These are phyloP conservation scores for Semotilus atromaculatus DNA, from an alignment of 2,797 vertebrate species.

Conservation along the genomic window DNA sequence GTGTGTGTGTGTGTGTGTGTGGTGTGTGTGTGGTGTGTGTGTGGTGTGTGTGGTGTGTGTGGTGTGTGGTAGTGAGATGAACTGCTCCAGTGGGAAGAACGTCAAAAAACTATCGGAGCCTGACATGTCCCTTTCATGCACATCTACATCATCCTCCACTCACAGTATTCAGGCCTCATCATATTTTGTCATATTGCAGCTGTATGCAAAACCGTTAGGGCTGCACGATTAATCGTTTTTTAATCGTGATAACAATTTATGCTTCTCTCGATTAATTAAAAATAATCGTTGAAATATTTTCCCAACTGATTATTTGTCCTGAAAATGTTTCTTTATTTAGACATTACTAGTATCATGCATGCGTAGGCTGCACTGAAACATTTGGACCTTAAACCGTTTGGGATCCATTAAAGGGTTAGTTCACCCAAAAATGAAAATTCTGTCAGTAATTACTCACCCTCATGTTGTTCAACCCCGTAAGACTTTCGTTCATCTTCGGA, in stretches of 20 bases:
- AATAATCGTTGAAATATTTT: not conserved
- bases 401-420: no score
- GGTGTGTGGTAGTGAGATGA: conserved; percentile 4
- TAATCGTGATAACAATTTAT: not conserved
- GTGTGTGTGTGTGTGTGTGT: no score
- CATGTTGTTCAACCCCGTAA: no score
- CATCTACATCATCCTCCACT: conserved; percentile 50
- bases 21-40: not conserved
- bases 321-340: no score
- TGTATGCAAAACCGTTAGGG: not conserved
- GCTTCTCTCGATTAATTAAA: not conserved
- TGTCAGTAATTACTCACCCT: no score
- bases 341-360: not conserved
- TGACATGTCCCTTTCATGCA: conserved; percentile 56
- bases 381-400: no score
- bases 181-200: not conserved
- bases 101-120: conserved; percentile 58
- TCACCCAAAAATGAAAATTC: no score
- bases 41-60: not conserved
- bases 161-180: not conserved
- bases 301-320: not conserved
- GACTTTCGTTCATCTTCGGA: no score
- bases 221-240: not conserved
- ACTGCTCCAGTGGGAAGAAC: conserved; percentile 45
- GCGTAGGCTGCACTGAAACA: no score